phyloP scores from a whole-genome alignment of 2,797 vertebrate genomes.

The Poecile montanus region DNA sequence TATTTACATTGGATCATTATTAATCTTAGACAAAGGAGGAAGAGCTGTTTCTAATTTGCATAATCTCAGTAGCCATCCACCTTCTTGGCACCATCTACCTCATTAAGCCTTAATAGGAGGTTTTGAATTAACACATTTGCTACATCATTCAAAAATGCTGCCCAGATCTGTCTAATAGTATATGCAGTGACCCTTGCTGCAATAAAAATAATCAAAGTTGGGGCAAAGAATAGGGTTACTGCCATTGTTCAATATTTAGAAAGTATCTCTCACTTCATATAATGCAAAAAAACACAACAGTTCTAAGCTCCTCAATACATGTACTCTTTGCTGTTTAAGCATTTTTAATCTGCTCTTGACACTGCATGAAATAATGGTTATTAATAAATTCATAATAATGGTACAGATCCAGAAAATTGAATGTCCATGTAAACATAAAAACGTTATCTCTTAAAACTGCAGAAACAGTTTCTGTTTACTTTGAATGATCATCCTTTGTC shows the following conservation, averaged over 20 bases:
- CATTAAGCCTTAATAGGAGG: slow-evolving; percentile 4
- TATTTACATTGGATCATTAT: slow-evolving; percentile 22
- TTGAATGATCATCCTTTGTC: neutral
- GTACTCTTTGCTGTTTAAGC: neutral
- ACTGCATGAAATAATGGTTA: neutral
- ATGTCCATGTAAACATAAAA: neutral
- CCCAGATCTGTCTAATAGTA: neutral
- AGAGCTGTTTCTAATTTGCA: slow-evolving; percentile 44
- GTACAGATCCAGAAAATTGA: neutral
- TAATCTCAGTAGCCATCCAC: slow-evolving; percentile 31
- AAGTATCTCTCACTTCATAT: neutral
- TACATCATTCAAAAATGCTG: slow-evolving; percentile 22
- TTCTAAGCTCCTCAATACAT: neutral
- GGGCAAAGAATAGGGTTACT: neutral
- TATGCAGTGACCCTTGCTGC: neutral
- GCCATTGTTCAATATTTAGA: neutral
- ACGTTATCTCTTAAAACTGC: neutral
- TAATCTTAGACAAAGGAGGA: slow-evolving; percentile 3
- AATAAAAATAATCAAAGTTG: neutral
- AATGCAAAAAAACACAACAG: neutral
- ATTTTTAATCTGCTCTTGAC: neutral
- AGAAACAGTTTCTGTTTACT: neutral
- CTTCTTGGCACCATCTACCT: slow-evolving; percentile 1
- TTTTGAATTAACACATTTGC: neutral
- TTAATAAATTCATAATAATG: neutral